Evolutionary conservation across 1,140 invertebrate species (phyloP).

Genomic region (Drosophila teissieri): DNA sequence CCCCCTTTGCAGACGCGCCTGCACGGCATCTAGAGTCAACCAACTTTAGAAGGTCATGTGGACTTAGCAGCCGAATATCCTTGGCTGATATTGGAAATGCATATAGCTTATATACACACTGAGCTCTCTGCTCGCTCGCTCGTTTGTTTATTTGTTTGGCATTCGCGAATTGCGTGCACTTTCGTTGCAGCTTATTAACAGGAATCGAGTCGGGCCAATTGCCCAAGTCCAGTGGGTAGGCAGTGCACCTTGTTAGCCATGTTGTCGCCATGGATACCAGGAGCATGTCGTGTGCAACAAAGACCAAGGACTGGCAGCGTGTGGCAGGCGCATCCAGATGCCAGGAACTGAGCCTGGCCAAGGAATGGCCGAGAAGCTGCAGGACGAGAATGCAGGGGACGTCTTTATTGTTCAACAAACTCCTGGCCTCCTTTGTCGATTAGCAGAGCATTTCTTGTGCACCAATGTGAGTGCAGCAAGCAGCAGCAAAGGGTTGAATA

Average conservation of each 20-base stretch:
- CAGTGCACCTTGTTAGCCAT: constrained; percentile 26
- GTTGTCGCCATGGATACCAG: constrained; percentile 15
- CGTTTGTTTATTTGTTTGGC: constrained; percentile 46
- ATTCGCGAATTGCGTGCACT: constrained; percentile 47
- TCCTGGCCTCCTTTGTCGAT: background rate
- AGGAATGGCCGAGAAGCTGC: background rate
- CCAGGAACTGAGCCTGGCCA: constrained; percentile 3
- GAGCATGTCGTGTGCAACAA: background rate
- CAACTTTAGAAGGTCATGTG: constrained; percentile 84
- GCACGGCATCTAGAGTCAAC: constrained; percentile 70
- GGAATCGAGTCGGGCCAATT: constrained; percentile 59
- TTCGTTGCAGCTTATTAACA: constrained; percentile 51
- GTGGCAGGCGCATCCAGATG: background rate
- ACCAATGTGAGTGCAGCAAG: background rate
- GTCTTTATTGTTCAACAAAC: background rate
- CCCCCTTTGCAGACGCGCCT: constrained; percentile 35
- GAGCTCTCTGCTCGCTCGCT: background rate
- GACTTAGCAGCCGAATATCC: constrained; percentile 79
- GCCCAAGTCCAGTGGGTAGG: background rate
- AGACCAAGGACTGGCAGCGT: background rate
- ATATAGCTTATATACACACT: constrained; percentile 6
- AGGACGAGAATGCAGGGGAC: too few species aligned
- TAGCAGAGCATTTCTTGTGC: too few species aligned
- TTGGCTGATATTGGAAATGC: constrained; percentile 78
- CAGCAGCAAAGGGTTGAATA: background rate